These are phyloP conservation scores for Chymomyza amoena DNA, from an alignment of 2,888 invertebrate genomes.

Conservation along the genomic window DNA sequence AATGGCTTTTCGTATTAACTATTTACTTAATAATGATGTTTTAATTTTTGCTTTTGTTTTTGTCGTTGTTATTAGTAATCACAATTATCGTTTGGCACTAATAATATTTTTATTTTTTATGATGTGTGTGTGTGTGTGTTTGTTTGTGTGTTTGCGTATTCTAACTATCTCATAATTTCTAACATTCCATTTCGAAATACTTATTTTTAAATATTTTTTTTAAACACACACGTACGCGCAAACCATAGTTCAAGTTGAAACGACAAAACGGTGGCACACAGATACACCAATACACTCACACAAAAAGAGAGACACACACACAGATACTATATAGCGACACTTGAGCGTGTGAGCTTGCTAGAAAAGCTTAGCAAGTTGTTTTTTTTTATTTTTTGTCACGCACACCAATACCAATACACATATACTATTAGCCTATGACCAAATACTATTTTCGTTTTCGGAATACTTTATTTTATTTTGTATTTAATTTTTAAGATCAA, in stretches of 20 bases:
- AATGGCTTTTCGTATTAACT: slow-evolving; percentile 21
- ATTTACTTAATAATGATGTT: slow-evolving; percentile 16
- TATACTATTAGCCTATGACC: slow-evolving; percentile 25
- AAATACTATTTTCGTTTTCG: slow-evolving; percentile 28
- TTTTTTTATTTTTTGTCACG: background rate
- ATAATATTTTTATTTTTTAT: slow-evolving; percentile 14
- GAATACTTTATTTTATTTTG: slow-evolving; percentile 32
- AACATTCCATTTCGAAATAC: slow-evolving; percentile 60
- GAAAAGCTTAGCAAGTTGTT: slow-evolving; percentile 42
- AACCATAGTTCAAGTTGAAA: slow-evolving; percentile 64
- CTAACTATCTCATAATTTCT: slow-evolving; percentile 41
- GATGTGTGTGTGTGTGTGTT: slow-evolving; percentile 3
- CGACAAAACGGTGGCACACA: slow-evolving; percentile 41
- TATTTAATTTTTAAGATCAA: slow-evolving; percentile 47
- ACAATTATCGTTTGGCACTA: slow-evolving; percentile 55
- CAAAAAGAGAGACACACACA: background rate
- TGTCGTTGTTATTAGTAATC: slow-evolving; percentile 46
- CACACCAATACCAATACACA: slow-evolving; percentile 14
- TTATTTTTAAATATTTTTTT: slow-evolving; percentile 65
- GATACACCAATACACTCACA: slow-evolving; percentile 14
- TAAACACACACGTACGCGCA: slow-evolving; percentile 33
- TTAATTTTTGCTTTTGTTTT: slow-evolving; percentile 3
- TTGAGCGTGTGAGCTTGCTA: slow-evolving; percentile 3
- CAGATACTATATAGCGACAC: slow-evolving; percentile 14
- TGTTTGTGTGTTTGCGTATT: slow-evolving; percentile 32